Evolutionary conservation across 2,113 vertebrate species (phyloP), one percentile per base, ranked within the genome.

Genomic region (Entomyzon cyanotis): DNA sequence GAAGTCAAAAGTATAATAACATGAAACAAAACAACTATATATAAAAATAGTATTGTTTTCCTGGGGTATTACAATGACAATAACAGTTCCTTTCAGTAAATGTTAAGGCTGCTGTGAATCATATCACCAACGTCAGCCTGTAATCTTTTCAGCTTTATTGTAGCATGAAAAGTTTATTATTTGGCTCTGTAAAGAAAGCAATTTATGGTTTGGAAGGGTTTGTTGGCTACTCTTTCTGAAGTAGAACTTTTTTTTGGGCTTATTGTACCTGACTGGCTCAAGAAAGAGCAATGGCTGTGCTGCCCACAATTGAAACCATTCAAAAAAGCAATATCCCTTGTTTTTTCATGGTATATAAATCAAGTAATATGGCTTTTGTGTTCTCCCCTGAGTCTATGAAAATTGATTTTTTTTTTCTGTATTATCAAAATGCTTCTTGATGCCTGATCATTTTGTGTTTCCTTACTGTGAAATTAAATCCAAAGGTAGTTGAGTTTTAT

Each of bases 341-440:
- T 69, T 58, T 79, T 39, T 37, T 75, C 35, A 17, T 39, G 12
- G 30, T 28, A 44, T 27, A 25, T 69, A 37, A 47, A 59, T 24
- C 10, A 79, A 73, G 44, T 42, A 42, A 55, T 4, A n/a, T 41
- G 22, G 5, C 11, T 62, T 58, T 68, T 78, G 15, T 63, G 10
- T 86, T 63, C 5, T 42, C 7, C 42, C 18, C 9, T 18, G 18
- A 41, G 44, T 31, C 27, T 46, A 28, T 46, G 67, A 83, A 69
- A 87, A 79, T 23, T 89, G 85, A 50, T 86, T 87, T 95, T 49
- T 95, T 49, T 33, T 92, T 95, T 84, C 89, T 95, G 70, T 56
- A 9, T 47, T 52, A 60, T 52, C n/a, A 21, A 81, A 96, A 37
- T 42, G 27, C 37, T 79, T 24, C 39, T 88, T 91, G 83, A 55